These are phyloP conservation scores for Emydocephalus ijimae DNA, from an alignment of 2,113 vertebrate genomes.

Conservation along the genomic window DNA sequence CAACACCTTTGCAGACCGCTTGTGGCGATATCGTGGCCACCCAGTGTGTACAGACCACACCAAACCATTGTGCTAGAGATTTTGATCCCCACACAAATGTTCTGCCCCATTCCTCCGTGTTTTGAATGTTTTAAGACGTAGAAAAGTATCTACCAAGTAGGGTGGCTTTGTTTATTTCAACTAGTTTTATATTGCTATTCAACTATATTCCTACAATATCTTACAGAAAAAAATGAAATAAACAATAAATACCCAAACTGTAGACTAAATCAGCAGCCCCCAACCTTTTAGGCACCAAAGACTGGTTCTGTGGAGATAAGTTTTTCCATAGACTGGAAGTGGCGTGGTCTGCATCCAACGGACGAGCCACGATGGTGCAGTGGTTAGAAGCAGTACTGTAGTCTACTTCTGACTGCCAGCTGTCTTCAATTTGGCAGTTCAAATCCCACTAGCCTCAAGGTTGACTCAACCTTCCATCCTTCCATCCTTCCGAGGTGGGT, in stretches of 20 bases:
- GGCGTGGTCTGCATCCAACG: too few species aligned
- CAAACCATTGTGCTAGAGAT: not conserved
- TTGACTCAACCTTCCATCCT: too few species aligned
- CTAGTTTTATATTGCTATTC: not conserved
- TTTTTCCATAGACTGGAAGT: too few species aligned
- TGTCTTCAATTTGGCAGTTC: too few species aligned
- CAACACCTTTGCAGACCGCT: not conserved
- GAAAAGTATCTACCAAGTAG: not conserved
- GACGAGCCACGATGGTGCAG: too few species aligned
- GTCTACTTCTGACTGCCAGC: too few species aligned
- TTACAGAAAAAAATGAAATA: not conserved
- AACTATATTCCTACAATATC: not conserved
- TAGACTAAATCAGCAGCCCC: not conserved
- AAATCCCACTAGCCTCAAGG: too few species aligned
- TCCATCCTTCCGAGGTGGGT: too few species aligned
- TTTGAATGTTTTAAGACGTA: not conserved
- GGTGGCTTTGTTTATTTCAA: not conserved
- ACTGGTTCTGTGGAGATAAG: too few species aligned
- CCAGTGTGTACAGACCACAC: not conserved
- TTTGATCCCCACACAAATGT: not conserved
- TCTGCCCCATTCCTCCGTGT: not conserved
- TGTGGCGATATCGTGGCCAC: not conserved
- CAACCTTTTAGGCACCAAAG: too few species aligned
- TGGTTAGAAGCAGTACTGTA: too few species aligned
- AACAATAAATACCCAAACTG: not conserved